Percentiles rank a stretch among this genome's conserved stretches.
phyloP scores from a whole-genome alignment of 2,113 vertebrate genomes.

The Platysteira castanea region DNA sequence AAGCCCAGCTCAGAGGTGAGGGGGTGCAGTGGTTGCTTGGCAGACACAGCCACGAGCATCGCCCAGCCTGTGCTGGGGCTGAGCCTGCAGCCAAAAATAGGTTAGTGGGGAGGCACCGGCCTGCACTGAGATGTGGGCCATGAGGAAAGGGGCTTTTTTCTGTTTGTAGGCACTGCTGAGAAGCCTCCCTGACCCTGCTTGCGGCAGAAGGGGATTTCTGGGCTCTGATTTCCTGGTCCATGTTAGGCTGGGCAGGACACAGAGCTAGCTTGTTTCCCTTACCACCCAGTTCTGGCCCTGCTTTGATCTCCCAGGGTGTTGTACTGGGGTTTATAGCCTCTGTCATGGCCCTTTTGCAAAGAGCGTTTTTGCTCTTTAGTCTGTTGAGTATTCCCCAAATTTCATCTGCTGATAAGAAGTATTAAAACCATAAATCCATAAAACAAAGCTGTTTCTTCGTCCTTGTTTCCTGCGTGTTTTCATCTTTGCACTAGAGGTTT shows the following conservation, averaged over 20 bases:
- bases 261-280: background rate
- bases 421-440: background rate
- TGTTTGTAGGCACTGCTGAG: background rate
- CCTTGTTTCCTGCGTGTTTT: background rate
- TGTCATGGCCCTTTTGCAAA: background rate
- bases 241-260: background rate
- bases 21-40: background rate
- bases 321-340: background rate
- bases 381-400: background rate
- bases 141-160: background rate
- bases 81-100: background rate
- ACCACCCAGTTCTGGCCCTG: background rate
- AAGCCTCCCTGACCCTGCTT: background rate
- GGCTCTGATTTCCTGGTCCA: background rate
- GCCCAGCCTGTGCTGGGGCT: background rate
- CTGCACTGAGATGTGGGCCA: background rate
- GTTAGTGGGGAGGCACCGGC: background rate
- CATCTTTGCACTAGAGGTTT: background rate
- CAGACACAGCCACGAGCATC: fast-evolving
- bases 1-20: background rate
- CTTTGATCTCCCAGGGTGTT: background rate
- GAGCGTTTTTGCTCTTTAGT: background rate
- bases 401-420: background rate
- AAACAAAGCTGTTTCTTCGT: background rate
- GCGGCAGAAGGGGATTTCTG: background rate